Percentiles rank a stretch among this genome's conserved stretches.
Evolutionary conservation across 2,888 invertebrate genomes (phyloP).

Genomic region (Dryomyza anilis): DNA sequence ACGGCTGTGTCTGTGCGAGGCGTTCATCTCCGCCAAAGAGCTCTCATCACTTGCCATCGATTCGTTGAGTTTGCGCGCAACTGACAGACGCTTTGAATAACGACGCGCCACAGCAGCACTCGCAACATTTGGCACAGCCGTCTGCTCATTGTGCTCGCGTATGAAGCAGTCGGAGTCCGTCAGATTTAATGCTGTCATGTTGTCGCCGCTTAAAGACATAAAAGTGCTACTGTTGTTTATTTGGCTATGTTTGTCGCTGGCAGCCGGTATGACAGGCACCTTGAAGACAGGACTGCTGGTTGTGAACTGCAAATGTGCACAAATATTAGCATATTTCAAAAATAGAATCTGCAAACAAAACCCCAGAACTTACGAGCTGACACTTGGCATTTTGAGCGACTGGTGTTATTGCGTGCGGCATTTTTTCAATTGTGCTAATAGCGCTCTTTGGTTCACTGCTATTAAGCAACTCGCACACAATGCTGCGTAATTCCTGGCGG

Average conservation of each 20-base stretch:
- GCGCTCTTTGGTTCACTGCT: too few species aligned
- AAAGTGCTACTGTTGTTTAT: too few species aligned
- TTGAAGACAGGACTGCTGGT: slow-evolving; percentile 42
- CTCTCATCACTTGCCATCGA: not conserved
- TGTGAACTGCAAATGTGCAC: slow-evolving; percentile 36
- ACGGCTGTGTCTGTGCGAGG: not conserved
- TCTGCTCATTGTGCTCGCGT: too few species aligned
- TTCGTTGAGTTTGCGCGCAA: not conserved
- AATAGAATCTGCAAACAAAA: not conserved
- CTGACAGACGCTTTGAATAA: slow-evolving; percentile 9
- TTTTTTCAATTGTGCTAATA: not conserved
- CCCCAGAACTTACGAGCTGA: slow-evolving; percentile 38
- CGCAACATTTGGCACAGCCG: not conserved
- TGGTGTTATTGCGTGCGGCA: not conserved
- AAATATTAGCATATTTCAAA: not conserved
- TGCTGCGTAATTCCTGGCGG: slow-evolving; percentile 36
- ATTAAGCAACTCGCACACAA: slow-evolving; percentile 34
- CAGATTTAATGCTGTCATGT: too few species aligned
- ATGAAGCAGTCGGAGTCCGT: too few species aligned
- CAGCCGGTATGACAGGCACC: slow-evolving; percentile 37
- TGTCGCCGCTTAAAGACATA: too few species aligned
- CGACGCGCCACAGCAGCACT: not conserved
- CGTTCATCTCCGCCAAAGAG: not conserved
- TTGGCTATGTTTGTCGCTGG: not conserved
- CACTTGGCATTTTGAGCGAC: slow-evolving; percentile 30